Conservation (phyloP, 2,797 vertebrate genomes). For the Darevskia nairensis region DNA sequence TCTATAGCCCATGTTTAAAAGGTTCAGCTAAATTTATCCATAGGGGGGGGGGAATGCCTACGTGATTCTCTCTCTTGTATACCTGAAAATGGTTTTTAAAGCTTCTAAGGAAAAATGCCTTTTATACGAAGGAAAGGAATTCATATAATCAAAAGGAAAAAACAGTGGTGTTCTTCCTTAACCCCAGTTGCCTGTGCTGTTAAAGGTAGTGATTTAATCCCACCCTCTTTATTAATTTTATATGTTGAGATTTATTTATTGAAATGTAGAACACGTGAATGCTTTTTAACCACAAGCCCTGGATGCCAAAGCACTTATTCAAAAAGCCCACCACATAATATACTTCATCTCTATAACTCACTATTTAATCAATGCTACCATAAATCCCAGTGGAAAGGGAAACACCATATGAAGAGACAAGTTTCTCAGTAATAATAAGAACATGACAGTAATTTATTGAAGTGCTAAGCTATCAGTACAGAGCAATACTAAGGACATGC, state of each 20-base stretch:
- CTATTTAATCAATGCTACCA: conserved; percentile 10
- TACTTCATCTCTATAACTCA: neutral
- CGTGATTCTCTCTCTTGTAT: neutral
- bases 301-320: neutral
- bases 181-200: neutral
- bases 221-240: conserved; percentile 9
- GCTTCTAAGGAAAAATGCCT: neutral
- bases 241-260: conserved; percentile 19
- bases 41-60: neutral
- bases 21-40: conserved; percentile 27
- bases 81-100: conserved; percentile 48
- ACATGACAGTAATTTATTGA: neutral
- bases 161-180: neutral
- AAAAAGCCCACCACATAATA: neutral
- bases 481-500: neutral
- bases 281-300: neutral
- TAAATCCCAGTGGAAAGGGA: neutral
- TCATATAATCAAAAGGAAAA: conserved; percentile 14
- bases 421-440: neutral
- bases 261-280: neutral
- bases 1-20: conserved; percentile 31
- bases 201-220: neutral
- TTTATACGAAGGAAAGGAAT: neutral
- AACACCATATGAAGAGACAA: neutral
- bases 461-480: neutral